These are phyloP conservation scores for Dryas iulia DNA, from an alignment of 1,140 invertebrate genomes.

Conservation along the genomic window DNA sequence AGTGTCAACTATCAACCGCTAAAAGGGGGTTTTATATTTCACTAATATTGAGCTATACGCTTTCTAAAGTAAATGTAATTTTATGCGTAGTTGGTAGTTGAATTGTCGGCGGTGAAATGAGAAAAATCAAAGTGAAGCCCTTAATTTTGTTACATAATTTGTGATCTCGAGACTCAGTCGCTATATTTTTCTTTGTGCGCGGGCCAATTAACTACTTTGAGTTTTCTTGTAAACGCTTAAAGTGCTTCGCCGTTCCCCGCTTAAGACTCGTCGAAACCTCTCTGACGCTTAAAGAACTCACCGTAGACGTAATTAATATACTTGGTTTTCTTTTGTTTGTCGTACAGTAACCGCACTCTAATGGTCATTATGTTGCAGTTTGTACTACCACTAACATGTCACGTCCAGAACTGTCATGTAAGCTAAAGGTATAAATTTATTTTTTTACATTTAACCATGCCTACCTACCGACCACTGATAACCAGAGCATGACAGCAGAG, in stretches of 20 bases:
- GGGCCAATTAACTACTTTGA: constrained; percentile 58
- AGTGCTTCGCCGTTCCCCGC: constrained; percentile 75
- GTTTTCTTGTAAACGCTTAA: constrained; percentile 65
- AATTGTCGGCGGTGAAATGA: constrained; percentile 67
- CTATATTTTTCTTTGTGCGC: constrained; percentile 27
- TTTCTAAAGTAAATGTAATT: constrained; percentile 53
- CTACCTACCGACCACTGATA: constrained; percentile 48
- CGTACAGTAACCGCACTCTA: constrained; percentile 80
- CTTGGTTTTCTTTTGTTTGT: constrained; percentile 79
- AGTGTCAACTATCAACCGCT: constrained; percentile 74
- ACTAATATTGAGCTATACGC: constrained; percentile 49
- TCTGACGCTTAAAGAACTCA: constrained; percentile 76
- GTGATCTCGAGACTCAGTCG: constrained; percentile 17
- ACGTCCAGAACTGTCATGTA: constrained; percentile 80
- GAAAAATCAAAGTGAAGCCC: constrained; percentile 57
- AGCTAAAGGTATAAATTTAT: constrained; percentile 80
- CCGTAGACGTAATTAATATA: constrained; percentile 75
- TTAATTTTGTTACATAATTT: constrained; percentile 9
- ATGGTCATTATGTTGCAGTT: constrained; percentile 81
- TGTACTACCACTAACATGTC: constrained; percentile 80
- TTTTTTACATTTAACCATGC: constrained; percentile 76
- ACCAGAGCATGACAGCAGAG: constrained; percentile 59
- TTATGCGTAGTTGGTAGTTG: constrained; percentile 74
- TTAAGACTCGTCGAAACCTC: constrained; percentile 71
- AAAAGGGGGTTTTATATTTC: constrained; percentile 61